Evolutionary conservation across 2,888 invertebrate species (phyloP).

Genomic region (Cataglyphis albicans): DNA sequence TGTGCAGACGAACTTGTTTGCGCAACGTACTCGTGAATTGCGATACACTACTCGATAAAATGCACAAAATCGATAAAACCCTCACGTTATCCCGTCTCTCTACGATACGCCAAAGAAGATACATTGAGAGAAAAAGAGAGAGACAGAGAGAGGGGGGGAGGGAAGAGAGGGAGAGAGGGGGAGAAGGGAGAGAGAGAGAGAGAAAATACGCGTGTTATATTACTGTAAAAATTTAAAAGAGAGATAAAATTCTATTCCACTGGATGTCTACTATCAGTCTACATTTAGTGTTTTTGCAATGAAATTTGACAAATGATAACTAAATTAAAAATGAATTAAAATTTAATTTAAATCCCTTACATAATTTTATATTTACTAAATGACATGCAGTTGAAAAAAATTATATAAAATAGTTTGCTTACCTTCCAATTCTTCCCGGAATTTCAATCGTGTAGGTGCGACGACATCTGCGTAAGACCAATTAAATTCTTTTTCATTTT

Average conservation of each 20-base stretch:
- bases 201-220: neutral
- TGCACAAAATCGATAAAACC: constrained; percentile 31
- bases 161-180: too few species aligned
- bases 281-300: neutral
- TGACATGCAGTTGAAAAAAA: neutral
- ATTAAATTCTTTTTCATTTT: neutral
- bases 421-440: constrained; percentile 42
- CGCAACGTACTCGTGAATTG: neutral
- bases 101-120: neutral
- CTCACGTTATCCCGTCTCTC: neutral
- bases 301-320: neutral
- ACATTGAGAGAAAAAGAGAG: neutral
- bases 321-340: too few species aligned
- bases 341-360: neutral
- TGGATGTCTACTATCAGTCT: neutral
- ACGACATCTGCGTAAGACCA: constrained; percentile 20
- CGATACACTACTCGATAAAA: constrained; percentile 12
- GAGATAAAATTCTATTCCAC: neutral
- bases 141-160: too few species aligned
- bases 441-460: constrained; percentile 40
- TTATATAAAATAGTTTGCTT: constrained; percentile 20
- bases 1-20: neutral
- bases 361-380: constrained; percentile 1
- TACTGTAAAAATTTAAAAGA: neutral
- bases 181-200: too few species aligned